Base-by-base conservation (phyloP, 2,797 vertebrate genomes). In the Sebastes itinus region DNA sequence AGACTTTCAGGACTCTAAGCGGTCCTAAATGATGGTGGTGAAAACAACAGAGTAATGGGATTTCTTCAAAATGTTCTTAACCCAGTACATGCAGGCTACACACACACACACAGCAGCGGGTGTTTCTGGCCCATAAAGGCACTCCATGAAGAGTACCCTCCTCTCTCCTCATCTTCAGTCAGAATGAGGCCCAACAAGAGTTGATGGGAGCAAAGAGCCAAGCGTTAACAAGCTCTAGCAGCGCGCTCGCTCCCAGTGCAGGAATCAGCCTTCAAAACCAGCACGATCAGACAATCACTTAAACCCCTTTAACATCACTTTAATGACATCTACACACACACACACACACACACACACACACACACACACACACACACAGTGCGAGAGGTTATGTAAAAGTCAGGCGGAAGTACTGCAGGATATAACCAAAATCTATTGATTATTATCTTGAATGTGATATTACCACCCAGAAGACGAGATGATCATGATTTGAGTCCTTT, bases 181-280 rank as follows among this genome's bases (percentile, higher is more conserved):
- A 74, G 75, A 73, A 7, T 78, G 79, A 88, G 54, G 54, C 59
- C 79, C 79, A 84, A 92, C 81, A 77, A 71, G 83, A 90, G 79
- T 46, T 77, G 85, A 92, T 89, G 83, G 81, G 89, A 88, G 91
- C 82, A 88, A 79, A 90, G 92, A 91, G 81, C 81, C 88, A 63
- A 90, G 83, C 32, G n/a, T 80, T 95, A 93, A 95, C 90, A 83
- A 85, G 83, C 84, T 90, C 92, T 93, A 91, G 88, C 89, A 90
- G 88, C 88, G 22, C 54, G 12, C 86, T 89, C 84, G 72, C 87
- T 92, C 77, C 68, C 60, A 67, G 71, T 72, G 83, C 72, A 84
- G 68, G 81, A 90, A 84, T 90, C 91, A 89, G 78, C 68, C 85
- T 84, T 93, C 88, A 88, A 70, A 85, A 84, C 86, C 89, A 88